phyloP scores from a whole-genome alignment of 2,797 vertebrate genomes.

The Platyrinchus mystaceus region DNA sequence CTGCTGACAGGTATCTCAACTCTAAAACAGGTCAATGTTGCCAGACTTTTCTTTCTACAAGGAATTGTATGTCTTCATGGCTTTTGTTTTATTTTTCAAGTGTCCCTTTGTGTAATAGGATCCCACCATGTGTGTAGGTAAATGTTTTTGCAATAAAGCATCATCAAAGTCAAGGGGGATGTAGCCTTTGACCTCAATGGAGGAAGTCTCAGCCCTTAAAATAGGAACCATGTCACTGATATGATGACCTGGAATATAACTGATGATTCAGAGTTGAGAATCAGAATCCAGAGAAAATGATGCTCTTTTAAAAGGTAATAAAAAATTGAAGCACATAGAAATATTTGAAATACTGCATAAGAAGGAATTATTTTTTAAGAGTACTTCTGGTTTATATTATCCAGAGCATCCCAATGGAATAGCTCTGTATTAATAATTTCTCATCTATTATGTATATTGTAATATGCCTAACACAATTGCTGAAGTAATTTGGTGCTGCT shows the following conservation, averaged over 20 bases:
- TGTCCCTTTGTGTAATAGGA: background rate
- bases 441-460: conserved; percentile 64
- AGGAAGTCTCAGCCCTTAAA: background rate
- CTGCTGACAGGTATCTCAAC: background rate
- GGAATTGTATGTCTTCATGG: background rate
- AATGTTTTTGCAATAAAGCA: background rate
- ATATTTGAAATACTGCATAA: background rate
- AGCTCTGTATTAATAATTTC: conserved; percentile 52
- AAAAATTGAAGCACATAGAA: background rate
- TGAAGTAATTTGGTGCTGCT: conserved; percentile 39
- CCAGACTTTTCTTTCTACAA: background rate
- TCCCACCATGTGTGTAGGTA: background rate
- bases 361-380: background rate
- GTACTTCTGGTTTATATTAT: conserved; percentile 24
- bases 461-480: conserved; percentile 24
- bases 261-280: background rate
- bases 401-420: conserved; percentile 30
- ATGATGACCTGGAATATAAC: background rate
- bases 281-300: background rate
- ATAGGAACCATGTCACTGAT: background rate
- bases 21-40: background rate
- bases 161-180: background rate
- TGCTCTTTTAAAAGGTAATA: background rate
- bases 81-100: rapidly evolving
- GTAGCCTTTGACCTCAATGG: background rate